Conservation (phyloP, 2,888 invertebrate species). For the Conops quadrifasciatus region DNA sequence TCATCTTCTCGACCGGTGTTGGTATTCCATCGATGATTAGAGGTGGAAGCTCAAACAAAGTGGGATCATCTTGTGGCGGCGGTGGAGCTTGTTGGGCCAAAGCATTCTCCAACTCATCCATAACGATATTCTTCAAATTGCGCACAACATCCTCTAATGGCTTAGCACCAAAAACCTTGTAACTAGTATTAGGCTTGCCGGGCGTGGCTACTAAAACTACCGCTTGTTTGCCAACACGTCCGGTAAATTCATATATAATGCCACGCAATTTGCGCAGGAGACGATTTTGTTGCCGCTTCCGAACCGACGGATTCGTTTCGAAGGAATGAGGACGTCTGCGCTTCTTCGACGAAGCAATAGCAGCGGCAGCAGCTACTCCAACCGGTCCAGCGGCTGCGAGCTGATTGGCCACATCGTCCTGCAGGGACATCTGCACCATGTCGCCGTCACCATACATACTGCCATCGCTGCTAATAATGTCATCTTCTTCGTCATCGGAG, state of each 20-base stretch:
- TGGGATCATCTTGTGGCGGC: slow-evolving; percentile 82
- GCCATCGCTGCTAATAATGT: slow-evolving; percentile 82
- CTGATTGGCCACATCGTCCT: slow-evolving; percentile 95
- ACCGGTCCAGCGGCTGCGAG: slow-evolving; percentile 95
- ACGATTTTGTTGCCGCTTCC: slow-evolving; percentile 94
- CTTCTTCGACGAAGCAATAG: slow-evolving; percentile 95
- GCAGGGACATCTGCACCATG: slow-evolving; percentile 71
- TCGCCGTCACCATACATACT: slow-evolving; percentile 85
- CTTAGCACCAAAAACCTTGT: slow-evolving; percentile 96
- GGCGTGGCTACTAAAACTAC: slow-evolving; percentile 95
- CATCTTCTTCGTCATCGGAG: slow-evolving; percentile 86
- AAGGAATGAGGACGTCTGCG: slow-evolving; percentile 94
- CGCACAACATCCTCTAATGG: slow-evolving; percentile 96
- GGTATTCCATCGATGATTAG: slow-evolving; percentile 97
- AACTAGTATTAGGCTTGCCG: slow-evolving; percentile 94
- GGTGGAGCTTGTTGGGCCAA: slow-evolving; percentile 92
- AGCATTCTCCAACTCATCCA: slow-evolving; percentile 94
- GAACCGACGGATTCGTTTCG: slow-evolving; percentile 95
- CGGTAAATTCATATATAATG: slow-evolving; percentile 97
- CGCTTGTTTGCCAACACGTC: slow-evolving; percentile 96
- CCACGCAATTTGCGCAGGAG: slow-evolving; percentile 86
- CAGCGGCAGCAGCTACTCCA: slow-evolving; percentile 96
- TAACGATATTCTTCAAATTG: slow-evolving; percentile 87
- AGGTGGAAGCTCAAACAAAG: slow-evolving; percentile 93
- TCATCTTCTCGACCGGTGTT: slow-evolving; percentile 99